Percentiles rank a stretch among this genome's conserved stretches.
phyloP scores from a whole-genome alignment of 2,888 invertebrate species.

The Gari tellinella region DNA sequence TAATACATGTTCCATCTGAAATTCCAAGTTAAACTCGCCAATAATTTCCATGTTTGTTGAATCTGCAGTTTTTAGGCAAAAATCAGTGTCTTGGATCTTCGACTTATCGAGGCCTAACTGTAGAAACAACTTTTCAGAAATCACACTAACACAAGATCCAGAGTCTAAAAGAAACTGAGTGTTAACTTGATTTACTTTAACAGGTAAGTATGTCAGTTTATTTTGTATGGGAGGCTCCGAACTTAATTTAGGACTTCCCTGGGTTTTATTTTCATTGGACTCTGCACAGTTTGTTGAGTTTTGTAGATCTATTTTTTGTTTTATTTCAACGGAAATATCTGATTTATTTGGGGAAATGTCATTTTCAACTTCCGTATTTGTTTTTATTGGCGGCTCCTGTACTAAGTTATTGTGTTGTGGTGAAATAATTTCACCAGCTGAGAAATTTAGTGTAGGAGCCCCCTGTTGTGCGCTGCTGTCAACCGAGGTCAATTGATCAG shows the following conservation, averaged over 20 bases:
- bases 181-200: background rate
- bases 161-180: slow-evolving; percentile 1
- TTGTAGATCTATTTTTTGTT: too few relatives aligned
- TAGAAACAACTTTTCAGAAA: slow-evolving; percentile 1
- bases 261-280: too few relatives aligned
- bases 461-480: background rate
- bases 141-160: background rate
- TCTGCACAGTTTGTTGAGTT: too few relatives aligned
- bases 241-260: too few relatives aligned
- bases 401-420: too few relatives aligned
- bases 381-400: background rate
- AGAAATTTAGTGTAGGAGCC: background rate
- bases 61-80: slow-evolving; percentile 3
- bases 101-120: background rate
- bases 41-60: background rate
- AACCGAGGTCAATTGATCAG: too few relatives aligned
- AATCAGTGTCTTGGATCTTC: background rate
- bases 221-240: background rate
- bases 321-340: too few relatives aligned
- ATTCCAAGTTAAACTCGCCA: background rate
- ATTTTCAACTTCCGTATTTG: background rate
- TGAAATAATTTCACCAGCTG: background rate
- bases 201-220: background rate
- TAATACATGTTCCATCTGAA: background rate
- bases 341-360: background rate